Evolutionary conservation across 2,888 invertebrate genomes (phyloP), one percentile per base, ranked within the genome.

Genomic region (Sclerodermus sp.): DNA sequence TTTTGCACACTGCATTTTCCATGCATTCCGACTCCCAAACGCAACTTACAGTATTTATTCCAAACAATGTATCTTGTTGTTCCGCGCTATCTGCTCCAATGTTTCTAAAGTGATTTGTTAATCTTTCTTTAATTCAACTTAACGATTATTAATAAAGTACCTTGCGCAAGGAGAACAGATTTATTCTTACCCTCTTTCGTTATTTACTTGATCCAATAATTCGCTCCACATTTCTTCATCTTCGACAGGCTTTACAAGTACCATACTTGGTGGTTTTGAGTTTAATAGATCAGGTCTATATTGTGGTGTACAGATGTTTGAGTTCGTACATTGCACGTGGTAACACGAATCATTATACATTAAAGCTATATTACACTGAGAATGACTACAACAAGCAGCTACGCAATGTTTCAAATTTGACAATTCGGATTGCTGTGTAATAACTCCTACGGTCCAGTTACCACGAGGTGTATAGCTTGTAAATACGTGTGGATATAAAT

Each of bases 341-440:
- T 86, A 93, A 73, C 93, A 93, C 54, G 86, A 86, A 15, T 82
- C 79, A 67, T 90, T 87, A 61, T 85, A 86, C 76, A 90, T 87
- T 70, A 93, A 86, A 2, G 88, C 91, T 55, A 91, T 87, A 76
- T 93, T 89, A 74, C 93, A 93, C 1, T 80, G 79, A 44, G 84
- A 79, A 58, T 86, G 77, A 42, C 82, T 66, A 76, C 91, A 87
- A 79, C 90, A 88, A 66, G 85, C 80, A 77, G 84, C 80, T 50
- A 89, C 82, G 81, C 89, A 88, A 66, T 85, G 80, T 70, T 84
- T 81, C 51, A 88, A 68, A 48, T 83, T 81, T 65, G 82, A 81
- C 8, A 81, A 70, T 40, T 78, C 79, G 16, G 78, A 74, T 60
- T 83, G 81, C 66, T 84, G 82, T 1, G 84, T 83, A 64, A 84